A percentile compares a stretch with the other conserved stretches of the same genome.
phyloP scores from a whole-genome alignment of 1,140 invertebrate species.

The Oppia nitens region DNA sequence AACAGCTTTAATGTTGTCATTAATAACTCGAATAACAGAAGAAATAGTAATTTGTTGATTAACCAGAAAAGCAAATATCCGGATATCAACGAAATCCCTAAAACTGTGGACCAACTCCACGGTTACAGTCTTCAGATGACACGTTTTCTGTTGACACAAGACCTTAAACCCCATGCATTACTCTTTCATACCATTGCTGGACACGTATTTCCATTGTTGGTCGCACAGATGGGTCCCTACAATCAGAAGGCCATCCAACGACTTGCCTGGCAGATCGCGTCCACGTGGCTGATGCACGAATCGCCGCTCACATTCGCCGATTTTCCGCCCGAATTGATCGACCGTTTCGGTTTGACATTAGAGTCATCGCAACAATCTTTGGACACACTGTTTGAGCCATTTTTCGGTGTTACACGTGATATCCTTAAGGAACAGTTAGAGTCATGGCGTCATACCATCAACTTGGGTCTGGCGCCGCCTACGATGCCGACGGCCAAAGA shows the following conservation, averaged over 20 bases:
- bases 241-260: constrained; percentile 75
- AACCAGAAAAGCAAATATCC: background rate
- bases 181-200: constrained; percentile 59
- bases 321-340: background rate
- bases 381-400: constrained; percentile 3
- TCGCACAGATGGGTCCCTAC: constrained; percentile 63
- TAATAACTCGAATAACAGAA: background rate
- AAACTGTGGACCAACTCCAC: background rate
- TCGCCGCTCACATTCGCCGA: constrained; percentile 7
- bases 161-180: constrained; percentile 32
- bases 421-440: constrained; percentile 2
- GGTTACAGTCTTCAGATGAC: background rate
- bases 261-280: constrained; percentile 96
- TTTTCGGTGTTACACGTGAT: background rate
- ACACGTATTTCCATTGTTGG: constrained; percentile 24
- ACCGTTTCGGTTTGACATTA: background rate
- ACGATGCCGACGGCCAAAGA: background rate
- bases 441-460: background rate
- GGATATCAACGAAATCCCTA: background rate
- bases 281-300: constrained; percentile 71
- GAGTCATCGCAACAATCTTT: background rate
- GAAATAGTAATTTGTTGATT: background rate
- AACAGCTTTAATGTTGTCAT: background rate
- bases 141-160: constrained; percentile 37
- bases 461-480: background rate